Evolutionary conservation across 2,888 invertebrate genomes (phyloP).

Genomic region (Cotesia congregata): DNA sequence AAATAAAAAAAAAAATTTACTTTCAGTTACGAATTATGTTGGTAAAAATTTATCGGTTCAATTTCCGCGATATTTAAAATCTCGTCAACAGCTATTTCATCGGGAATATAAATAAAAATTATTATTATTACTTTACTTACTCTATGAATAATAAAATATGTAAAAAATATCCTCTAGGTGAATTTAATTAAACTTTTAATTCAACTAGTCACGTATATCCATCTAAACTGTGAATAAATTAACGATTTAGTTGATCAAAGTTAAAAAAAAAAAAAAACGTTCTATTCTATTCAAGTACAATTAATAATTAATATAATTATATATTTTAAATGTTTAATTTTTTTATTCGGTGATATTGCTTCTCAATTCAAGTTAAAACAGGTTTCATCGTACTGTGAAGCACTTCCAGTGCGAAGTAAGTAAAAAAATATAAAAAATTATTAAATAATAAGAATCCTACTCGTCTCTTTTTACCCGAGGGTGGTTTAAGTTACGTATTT

Average conservation of each 20-base stretch:
- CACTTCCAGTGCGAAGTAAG: conserved; percentile 41
- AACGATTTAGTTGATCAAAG: conserved; percentile 2
- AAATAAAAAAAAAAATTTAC: conserved; percentile 38
- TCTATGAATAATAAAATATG: conserved; percentile 11
- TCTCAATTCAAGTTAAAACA: background rate
- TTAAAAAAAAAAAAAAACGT: no score
- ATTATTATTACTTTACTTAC: background rate
- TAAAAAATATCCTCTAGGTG: background rate
- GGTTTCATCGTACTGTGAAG: conserved; percentile 44
- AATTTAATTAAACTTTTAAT: background rate
- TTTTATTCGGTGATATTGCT: background rate
- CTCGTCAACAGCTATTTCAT: background rate
- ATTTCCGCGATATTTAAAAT: conserved; percentile 66
- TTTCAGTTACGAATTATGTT: conserved; percentile 58
- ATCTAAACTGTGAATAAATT: background rate
- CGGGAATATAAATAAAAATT: conserved; percentile 29
- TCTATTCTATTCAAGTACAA: no score
- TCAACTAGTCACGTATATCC: no score
- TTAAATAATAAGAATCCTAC: conserved; percentile 15
- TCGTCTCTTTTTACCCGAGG: conserved; percentile 35
- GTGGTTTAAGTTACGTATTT: conserved; percentile 54
- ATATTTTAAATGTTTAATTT: no score
- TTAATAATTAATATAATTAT: background rate
- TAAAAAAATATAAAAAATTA: conserved; percentile 2
- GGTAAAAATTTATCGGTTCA: conserved; percentile 64